Percentiles rank a stretch among this genome's conserved stretches.
Conservation (phyloP, 30 jellyfish, hydroid and myxozoan genomes). For the Aurelia aurita region DNA sequence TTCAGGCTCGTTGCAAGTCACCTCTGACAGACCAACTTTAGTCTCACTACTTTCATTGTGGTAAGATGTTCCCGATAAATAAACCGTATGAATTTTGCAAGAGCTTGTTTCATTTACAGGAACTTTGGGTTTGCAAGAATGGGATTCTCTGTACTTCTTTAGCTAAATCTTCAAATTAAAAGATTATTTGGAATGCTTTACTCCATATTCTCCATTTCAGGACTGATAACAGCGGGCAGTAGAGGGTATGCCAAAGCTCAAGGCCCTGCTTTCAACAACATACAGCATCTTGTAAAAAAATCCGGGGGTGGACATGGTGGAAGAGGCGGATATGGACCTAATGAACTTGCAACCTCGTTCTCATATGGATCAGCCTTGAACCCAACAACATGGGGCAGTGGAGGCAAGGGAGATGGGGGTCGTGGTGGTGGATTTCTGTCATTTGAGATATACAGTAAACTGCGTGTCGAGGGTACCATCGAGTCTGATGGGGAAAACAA, state of each 20-base stretch:
- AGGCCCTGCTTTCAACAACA: slow-evolving; percentile 59
- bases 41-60: no score
- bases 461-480: slow-evolving; percentile 61
- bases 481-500: slow-evolving; percentile 56
- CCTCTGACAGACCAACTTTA: no score
- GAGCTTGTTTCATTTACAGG: no score
- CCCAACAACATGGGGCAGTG: slow-evolving; percentile 72
- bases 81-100: no score
- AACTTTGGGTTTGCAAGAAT: no score
- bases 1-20: no score
- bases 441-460: slow-evolving; percentile 31
- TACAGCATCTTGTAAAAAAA: slow-evolving; percentile 17
- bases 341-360: slow-evolving; percentile 54
- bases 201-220: not conserved
- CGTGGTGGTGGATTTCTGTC: slow-evolving; percentile 62
- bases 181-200: no score
- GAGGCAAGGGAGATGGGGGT: slow-evolving; percentile 71
- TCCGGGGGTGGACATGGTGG: slow-evolving; percentile 81
- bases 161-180: no score
- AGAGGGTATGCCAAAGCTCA: slow-evolving; percentile 57
- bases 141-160: no score
- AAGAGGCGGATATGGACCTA: slow-evolving; percentile 69
- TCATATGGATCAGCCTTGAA: slow-evolving; percentile 61
- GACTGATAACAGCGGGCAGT: slow-evolving; percentile 43
- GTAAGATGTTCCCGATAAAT: no score